Base-by-base conservation (phyloP, 2,113 vertebrate species). In the Lophochroa leadbeateri region DNA sequence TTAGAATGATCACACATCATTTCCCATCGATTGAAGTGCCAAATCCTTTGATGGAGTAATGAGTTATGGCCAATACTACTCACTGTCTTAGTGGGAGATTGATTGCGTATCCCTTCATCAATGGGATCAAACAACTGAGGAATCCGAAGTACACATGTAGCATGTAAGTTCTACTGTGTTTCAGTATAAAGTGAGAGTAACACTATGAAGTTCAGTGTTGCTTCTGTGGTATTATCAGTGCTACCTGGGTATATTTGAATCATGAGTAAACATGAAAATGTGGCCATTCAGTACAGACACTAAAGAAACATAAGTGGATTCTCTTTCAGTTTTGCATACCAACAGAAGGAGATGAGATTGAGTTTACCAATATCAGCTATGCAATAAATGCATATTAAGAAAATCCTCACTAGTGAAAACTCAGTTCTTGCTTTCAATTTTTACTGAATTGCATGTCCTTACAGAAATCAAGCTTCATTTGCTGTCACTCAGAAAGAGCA, bases 1-100 rank as follows among this genome's bases (percentile, higher is more conserved):
- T 98, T 98, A 98, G 98, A 98, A 98, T 98, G 98, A 98, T 98
- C 98, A 98, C 98, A 98, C 98, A 98, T 98, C 98, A 98, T 98
- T 98, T 98, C 98, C 98, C 98, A 98, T 98, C 98, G 98, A 98
- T 98, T 98, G 98, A 98, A 98, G 98, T 98, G 98, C 98, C 98
- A 98, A 98, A 98, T 98, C 96, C 97, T 98, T 96, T 98, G 98
- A 98, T 97, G 96, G 98, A 98, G 97, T 98, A 98, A 98, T 98
- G 98, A 98, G 97, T 98, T 98, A 98, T 98, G 97, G 97, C 98
- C 98, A 98, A 98, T 98, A 98, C 98, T 98, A 98, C 98, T 98
- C 98, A 98, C 97, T 98, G 98, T 98, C 98, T 98, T 98, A 96
- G 97, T 96, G 90, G 71, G 97, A 98, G 98, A 98, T 98, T 98